Evolutionary conservation across 2,888 invertebrate genomes (phyloP).

Genomic region (Bugulina stolonifera): DNA sequence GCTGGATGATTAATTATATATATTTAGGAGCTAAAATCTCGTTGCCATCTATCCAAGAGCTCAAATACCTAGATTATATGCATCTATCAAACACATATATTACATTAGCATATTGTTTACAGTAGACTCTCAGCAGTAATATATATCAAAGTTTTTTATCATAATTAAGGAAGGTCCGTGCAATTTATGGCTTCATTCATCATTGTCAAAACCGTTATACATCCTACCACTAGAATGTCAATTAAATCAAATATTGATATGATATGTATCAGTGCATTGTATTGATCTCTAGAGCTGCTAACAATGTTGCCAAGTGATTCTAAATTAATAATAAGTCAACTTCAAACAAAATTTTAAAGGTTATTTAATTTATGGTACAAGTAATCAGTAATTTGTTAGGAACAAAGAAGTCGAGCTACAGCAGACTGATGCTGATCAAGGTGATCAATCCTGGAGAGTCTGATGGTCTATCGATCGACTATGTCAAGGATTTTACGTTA

Average conservation of each 20-base stretch:
- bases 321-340: too few species aligned
- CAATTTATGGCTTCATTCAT: conserved; percentile 1
- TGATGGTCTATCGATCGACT: too few species aligned
- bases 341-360: conserved; percentile 1
- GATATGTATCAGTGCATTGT: not conserved
- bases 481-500: too few species aligned
- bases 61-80: not conserved
- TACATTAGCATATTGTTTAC: not conserved
- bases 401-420: not conserved
- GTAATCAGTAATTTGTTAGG: conserved; percentile 5
- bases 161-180: not conserved
- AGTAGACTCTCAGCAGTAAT: not conserved
- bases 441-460: too few species aligned
- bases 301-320: too few species aligned
- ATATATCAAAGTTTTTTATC: not conserved
- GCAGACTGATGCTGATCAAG: too few species aligned
- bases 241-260: conserved; percentile 4
- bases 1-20: not conserved
- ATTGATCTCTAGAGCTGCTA: too few species aligned
- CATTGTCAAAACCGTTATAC: conserved; percentile 8
- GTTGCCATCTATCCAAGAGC: not conserved
- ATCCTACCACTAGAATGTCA: not conserved
- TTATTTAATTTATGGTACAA: not conserved
- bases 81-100: not conserved
- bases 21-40: not conserved